A percentile compares a stretch with the other conserved stretches of the same genome.
These are phyloP conservation scores for Itoplectis maculator DNA, from an alignment of 2,888 invertebrate species.

Conservation along the genomic window DNA sequence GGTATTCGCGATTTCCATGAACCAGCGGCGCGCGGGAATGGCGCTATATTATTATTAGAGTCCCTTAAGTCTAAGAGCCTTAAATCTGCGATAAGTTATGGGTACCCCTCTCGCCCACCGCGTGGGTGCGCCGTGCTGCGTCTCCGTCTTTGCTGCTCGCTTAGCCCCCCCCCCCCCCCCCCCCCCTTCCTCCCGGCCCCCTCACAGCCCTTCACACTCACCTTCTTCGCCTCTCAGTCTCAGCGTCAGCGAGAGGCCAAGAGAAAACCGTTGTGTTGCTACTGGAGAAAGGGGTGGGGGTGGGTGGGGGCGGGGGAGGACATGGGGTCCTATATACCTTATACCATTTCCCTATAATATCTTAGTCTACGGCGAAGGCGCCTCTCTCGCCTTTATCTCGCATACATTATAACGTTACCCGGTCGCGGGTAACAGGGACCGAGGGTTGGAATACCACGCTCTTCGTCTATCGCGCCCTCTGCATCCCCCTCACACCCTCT, in stretches of 20 bases:
- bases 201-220: slow-evolving; percentile 41
- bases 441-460: slow-evolving; percentile 37
- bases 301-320: slow-evolving; percentile 14
- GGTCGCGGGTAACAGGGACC: slow-evolving; percentile 66
- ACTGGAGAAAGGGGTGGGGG: slow-evolving; percentile 31
- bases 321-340: slow-evolving; percentile 56
- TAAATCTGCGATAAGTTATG: slow-evolving; percentile 85
- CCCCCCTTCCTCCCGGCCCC: slow-evolving; percentile 53
- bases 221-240: slow-evolving; percentile 58
- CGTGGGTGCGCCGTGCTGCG: slow-evolving; percentile 68
- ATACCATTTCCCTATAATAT: slow-evolving; percentile 84
- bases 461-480: slow-evolving; percentile 38
- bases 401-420: slow-evolving; percentile 83
- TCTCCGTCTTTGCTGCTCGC: slow-evolving; percentile 70
- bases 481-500: neutral
- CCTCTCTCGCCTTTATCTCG: slow-evolving; percentile 83
- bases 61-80: slow-evolving; percentile 85
- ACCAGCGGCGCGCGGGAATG: slow-evolving; percentile 78
- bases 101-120: slow-evolving; percentile 77
- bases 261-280: slow-evolving; percentile 63
- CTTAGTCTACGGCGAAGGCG: slow-evolving; percentile 83
- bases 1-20: slow-evolving; percentile 80
- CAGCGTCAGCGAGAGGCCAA: slow-evolving; percentile 51
- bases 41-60: slow-evolving; percentile 85
- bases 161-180: slow-evolving; percentile 35